Conservation (phyloP, 2,888 invertebrate genomes). For the Epinotia ramella region DNA sequence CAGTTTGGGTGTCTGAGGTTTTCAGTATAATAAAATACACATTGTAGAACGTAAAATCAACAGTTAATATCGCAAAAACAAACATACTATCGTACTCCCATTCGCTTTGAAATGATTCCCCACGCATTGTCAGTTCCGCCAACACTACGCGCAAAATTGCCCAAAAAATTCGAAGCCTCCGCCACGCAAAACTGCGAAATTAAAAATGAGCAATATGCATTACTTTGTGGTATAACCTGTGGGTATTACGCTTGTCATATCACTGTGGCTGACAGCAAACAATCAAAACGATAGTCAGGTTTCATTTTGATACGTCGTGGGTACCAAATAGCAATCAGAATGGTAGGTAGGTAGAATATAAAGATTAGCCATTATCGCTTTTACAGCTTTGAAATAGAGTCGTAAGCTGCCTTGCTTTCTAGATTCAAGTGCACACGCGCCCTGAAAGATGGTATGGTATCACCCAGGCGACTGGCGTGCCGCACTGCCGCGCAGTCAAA, state of each 20-base stretch:
- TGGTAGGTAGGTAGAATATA: background rate
- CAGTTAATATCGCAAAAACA: background rate
- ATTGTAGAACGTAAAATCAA: background rate
- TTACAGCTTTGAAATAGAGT: too few relatives aligned
- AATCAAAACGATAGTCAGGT: background rate
- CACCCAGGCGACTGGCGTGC: too few relatives aligned
- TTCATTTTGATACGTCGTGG: background rate
- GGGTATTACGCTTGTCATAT: background rate
- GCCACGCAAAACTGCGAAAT: constrained; percentile 16
- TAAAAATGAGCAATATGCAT: constrained; percentile 16
- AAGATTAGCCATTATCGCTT: too few relatives aligned
- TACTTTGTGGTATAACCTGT: background rate
- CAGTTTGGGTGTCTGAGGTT: too few relatives aligned
- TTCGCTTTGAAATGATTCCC: background rate
- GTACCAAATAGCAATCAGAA: background rate
- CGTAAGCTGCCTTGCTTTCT: too few relatives aligned
- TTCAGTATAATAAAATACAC: too few relatives aligned
- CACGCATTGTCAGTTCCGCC: constrained; percentile 12
- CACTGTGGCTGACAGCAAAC: background rate
- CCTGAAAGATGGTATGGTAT: too few relatives aligned
- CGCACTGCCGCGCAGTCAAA: too few relatives aligned
- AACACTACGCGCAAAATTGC: constrained; percentile 16
- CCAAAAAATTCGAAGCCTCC: constrained; percentile 4
- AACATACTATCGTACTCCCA: background rate
- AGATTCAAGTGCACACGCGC: too few relatives aligned